Percentiles rank a stretch among this genome's conserved stretches.
Conservation (phyloP, 2,888 invertebrate species). For the Xylota sylvarum region DNA sequence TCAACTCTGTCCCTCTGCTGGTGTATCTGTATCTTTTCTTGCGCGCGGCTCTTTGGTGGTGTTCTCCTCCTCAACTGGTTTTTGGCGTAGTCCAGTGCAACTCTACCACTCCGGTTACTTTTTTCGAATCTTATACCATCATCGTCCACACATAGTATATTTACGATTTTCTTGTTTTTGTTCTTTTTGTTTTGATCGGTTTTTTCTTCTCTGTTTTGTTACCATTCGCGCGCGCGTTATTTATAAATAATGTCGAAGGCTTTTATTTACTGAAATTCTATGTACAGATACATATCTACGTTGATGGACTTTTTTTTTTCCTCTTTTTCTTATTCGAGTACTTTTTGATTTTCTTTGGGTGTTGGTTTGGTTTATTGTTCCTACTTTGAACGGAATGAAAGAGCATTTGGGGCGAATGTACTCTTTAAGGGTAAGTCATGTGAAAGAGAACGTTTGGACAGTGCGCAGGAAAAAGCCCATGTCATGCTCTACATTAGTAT, state of each 20-base stretch:
- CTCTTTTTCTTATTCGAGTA: slow-evolving; percentile 15
- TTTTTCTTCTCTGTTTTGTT: slow-evolving; percentile 76
- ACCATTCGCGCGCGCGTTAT: slow-evolving; percentile 76
- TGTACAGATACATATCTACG: background rate
- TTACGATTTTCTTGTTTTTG: slow-evolving; percentile 74
- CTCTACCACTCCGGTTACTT: slow-evolving; percentile 29
- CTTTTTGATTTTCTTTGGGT: slow-evolving; percentile 10
- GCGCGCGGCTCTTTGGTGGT: slow-evolving; percentile 38
- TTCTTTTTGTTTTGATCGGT: slow-evolving; percentile 76
- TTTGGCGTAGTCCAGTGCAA: slow-evolving; percentile 67
- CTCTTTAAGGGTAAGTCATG: background rate
- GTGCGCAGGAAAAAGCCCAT: background rate
- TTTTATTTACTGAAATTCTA: slow-evolving; percentile 31
- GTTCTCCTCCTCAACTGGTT: slow-evolving; percentile 67
- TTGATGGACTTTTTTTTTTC: slow-evolving; percentile 14
- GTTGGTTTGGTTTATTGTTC: background rate
- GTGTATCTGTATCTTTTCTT: slow-evolving; percentile 51
- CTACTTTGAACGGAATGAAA: background rate
- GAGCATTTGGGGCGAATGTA: background rate
- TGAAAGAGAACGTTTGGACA: background rate
- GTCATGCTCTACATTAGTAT: background rate
- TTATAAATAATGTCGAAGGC: slow-evolving; percentile 57
- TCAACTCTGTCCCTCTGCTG: slow-evolving; percentile 16
- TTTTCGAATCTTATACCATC: background rate
- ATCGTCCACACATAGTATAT: slow-evolving; percentile 1